phyloP scores from a whole-genome alignment of 2,113 vertebrate species.

The Murina feae region DNA sequence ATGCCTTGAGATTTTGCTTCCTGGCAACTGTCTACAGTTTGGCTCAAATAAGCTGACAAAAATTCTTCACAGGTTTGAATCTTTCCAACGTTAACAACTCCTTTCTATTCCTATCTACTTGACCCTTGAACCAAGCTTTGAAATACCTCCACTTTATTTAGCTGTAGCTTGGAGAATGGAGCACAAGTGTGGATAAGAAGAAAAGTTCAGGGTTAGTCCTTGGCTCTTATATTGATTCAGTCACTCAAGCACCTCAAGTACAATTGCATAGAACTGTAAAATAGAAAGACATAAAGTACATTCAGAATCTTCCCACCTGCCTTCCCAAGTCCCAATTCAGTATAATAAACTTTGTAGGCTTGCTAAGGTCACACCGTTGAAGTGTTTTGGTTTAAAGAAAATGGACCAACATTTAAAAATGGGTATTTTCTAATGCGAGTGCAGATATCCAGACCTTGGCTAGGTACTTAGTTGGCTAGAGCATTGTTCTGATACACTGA shows the following conservation, averaged over 20 bases:
- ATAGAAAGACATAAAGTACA: neutral
- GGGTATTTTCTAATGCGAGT: neutral
- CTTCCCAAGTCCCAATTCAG: neutral
- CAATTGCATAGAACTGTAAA: neutral
- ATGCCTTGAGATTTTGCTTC: neutral
- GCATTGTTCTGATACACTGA: neutral
- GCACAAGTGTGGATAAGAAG: neutral
- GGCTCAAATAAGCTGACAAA: neutral
- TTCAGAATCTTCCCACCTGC: neutral
- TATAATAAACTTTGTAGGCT: neutral
- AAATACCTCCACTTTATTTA: constrained; percentile 4
- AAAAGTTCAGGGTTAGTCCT: neutral
- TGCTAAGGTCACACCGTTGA: neutral
- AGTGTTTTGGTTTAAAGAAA: neutral
- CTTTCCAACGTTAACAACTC: neutral
- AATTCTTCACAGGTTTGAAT: neutral
- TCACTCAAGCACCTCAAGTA: neutral
- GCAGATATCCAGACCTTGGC: neutral
- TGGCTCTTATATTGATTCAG: neutral
- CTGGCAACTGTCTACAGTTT: neutral
- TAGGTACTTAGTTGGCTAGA: neutral
- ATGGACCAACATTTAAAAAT: neutral
- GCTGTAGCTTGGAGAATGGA: neutral
- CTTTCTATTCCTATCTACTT: neutral
- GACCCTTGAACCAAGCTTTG: constrained; percentile 3